phyloP scores from a whole-genome alignment of 2,797 vertebrate species.

The Cossypha dichroa region DNA sequence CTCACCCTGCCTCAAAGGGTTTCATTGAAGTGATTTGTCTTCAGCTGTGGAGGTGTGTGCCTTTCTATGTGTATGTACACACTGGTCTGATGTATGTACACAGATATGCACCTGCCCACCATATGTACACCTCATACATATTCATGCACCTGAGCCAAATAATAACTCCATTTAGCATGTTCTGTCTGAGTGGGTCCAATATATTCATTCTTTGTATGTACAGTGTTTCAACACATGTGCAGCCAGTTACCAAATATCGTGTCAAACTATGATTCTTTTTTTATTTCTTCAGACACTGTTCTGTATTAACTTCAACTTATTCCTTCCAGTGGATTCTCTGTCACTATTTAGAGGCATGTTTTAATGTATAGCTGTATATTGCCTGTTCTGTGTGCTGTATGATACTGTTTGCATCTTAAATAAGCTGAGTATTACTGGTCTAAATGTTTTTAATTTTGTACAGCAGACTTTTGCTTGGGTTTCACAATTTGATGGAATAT shows the following conservation, averaged over 20 bases:
- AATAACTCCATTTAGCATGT: not conserved
- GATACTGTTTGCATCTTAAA: constrained; percentile 60
- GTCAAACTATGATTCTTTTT: constrained; percentile 41
- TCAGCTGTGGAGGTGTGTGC: constrained; percentile 6
- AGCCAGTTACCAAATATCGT: constrained; percentile 1
- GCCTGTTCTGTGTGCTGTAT: constrained; percentile 35
- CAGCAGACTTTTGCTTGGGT: constrained; percentile 40
- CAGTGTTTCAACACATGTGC: constrained; percentile 19
- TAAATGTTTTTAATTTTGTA: constrained; percentile 61
- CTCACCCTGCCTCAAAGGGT: constrained; percentile 29
- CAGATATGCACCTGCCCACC: not conserved
- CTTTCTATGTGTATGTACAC: not conserved
- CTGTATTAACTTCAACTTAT: constrained; percentile 43
- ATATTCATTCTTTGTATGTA: not conserved
- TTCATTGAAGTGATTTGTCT: constrained; percentile 53
- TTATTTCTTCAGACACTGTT: constrained; percentile 29
- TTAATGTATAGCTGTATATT: constrained; percentile 64
- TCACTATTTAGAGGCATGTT: constrained; percentile 68
- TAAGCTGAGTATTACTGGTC: constrained; percentile 46
- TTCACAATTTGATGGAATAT: constrained; percentile 39
- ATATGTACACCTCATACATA: not conserved
- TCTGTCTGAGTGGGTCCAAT: constrained; percentile 8
- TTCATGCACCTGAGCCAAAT: not conserved
- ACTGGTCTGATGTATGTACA: not conserved
- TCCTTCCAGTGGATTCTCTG: constrained; percentile 38